These are phyloP conservation scores for Trachymyrmex septentrionalis DNA, from an alignment of 1,140 invertebrate species.

Conservation along the genomic window DNA sequence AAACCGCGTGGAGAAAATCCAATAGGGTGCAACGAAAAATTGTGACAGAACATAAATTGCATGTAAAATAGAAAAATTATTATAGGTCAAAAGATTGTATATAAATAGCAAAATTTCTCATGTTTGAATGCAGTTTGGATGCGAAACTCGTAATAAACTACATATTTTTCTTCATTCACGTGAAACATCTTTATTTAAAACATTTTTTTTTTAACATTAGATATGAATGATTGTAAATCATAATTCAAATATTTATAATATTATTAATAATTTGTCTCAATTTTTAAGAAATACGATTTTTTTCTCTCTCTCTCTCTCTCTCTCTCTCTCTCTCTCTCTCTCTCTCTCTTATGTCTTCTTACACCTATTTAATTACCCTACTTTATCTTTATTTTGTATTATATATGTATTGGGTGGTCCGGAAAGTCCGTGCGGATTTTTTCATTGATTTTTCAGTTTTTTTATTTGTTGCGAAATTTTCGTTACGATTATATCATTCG, in stretches of 20 bases:
- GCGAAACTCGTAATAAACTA: neutral
- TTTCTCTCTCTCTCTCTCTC: neutral
- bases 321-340: neutral
- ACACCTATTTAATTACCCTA: neutral
- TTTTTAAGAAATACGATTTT: neutral
- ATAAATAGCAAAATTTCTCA: neutral
- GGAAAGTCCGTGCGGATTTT: too few relatives aligned
- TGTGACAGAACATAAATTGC: neutral
- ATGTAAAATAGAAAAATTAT: neutral
- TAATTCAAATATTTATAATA: neutral
- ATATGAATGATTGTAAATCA: neutral
- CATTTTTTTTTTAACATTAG: neutral
- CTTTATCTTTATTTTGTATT: too few relatives aligned
- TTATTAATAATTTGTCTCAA: neutral
- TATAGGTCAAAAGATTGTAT: neutral
- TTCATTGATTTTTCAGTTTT: too few relatives aligned
- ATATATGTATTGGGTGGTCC: too few relatives aligned
- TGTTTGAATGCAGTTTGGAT: too few relatives aligned
- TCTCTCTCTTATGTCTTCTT: neutral
- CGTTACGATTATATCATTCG: too few relatives aligned
- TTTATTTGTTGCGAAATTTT: too few relatives aligned
- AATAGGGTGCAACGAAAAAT: slow-evolving; percentile 9
- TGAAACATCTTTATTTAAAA: slow-evolving; percentile 1
- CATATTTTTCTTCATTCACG: neutral
- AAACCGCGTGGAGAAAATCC: slow-evolving; percentile 32